Evolutionary conservation across 1,140 invertebrate species (phyloP).

Genomic region (Coelopa frigida): DNA sequence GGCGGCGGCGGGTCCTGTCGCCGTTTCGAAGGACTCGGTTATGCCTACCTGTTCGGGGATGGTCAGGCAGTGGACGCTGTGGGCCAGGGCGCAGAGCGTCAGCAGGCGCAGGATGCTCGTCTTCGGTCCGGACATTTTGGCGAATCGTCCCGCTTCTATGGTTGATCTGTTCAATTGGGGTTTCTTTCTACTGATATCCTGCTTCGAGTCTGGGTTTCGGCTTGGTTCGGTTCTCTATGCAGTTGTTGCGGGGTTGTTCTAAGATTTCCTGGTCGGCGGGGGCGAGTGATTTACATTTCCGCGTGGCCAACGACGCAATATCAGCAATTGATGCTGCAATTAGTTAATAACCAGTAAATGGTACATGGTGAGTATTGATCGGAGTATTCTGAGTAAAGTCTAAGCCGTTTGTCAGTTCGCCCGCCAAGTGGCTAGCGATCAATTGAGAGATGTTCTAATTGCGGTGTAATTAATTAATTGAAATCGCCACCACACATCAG

Average conservation of each 20-base stretch:
- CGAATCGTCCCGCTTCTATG: neutral
- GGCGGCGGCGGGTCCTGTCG: neutral
- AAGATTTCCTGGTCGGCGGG: constrained; percentile 1
- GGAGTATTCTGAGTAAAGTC: too few relatives aligned
- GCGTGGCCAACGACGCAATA: neutral
- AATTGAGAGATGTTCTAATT: too few relatives aligned
- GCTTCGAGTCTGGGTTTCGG: neutral
- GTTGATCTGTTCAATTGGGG: constrained; percentile 3
- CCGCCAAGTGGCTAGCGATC: too few relatives aligned
- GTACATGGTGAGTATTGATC: neutral
- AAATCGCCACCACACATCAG: too few relatives aligned
- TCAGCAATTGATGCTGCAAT: constrained; percentile 8
- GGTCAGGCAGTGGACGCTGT: constrained; percentile 17
- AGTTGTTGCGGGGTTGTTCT: constrained; percentile 9
- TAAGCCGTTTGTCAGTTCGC: too few relatives aligned
- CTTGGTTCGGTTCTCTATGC: constrained; percentile 4
- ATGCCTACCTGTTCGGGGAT: neutral
- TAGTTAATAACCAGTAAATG: constrained; percentile 9
- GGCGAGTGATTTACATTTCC: constrained; percentile 25
- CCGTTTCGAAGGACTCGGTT: constrained; percentile 1
- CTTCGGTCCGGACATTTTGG: constrained; percentile 26
- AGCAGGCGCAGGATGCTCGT: constrained; percentile 30
- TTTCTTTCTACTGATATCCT: neutral
- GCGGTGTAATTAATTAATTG: too few relatives aligned
- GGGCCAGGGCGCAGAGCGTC: constrained; percentile 35